Evolutionary conservation across 1,140 invertebrate genomes (phyloP).

Genomic region (Solenopsis invicta): DNA sequence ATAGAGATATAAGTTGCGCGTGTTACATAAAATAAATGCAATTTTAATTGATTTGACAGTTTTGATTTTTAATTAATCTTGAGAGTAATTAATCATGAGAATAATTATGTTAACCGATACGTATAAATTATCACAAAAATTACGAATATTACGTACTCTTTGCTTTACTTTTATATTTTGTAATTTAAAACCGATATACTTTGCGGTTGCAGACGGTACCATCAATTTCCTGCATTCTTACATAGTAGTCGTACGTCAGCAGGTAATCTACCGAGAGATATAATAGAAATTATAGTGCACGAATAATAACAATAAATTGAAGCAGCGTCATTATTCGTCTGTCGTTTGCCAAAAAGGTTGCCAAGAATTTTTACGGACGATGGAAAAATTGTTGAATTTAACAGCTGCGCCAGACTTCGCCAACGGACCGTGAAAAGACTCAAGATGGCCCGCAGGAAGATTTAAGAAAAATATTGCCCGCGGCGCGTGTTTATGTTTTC

Average conservation of each 20-base stretch:
- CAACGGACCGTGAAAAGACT: slow-evolving; percentile 19
- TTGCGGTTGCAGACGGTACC: background rate
- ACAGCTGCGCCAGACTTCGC: slow-evolving; percentile 51
- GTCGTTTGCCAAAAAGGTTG: slow-evolving; percentile 59
- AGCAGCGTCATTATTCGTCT: slow-evolving; percentile 42
- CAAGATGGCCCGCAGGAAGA: slow-evolving; percentile 12
- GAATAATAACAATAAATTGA: slow-evolving; percentile 52
- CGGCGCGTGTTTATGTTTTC: slow-evolving; percentile 42
- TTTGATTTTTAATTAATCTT: too few relatives aligned
- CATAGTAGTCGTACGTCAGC: slow-evolving; percentile 36
- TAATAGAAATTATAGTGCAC: slow-evolving; percentile 35
- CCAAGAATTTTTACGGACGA: slow-evolving; percentile 53
- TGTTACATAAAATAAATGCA: background rate
- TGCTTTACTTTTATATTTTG: background rate
- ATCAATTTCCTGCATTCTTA: slow-evolving; percentile 25
- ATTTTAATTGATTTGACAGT: background rate
- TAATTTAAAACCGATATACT: background rate
- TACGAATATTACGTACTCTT: background rate
- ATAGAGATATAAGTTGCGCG: background rate
- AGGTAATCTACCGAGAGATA: slow-evolving; percentile 52
- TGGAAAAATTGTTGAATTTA: slow-evolving; percentile 64
- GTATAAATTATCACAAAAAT: background rate
- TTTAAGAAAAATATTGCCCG: slow-evolving; percentile 58
- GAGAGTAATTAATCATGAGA: background rate
- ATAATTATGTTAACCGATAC: background rate